phyloP scores from a whole-genome alignment of 2,113 vertebrate genomes.

The Anarhynchus alexandrinus region DNA sequence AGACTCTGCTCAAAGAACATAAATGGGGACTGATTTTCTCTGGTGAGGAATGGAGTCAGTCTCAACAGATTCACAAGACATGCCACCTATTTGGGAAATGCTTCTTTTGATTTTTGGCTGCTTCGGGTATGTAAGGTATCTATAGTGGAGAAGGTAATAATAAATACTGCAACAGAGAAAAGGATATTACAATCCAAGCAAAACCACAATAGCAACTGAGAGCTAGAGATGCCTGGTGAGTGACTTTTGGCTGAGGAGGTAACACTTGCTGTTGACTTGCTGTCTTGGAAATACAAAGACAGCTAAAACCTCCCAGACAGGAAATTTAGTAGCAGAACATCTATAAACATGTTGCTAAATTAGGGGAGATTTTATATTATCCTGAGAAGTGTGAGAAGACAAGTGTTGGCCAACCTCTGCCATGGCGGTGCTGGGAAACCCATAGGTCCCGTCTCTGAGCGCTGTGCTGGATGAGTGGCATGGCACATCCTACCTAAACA shows the following conservation, averaged over 20 bases:
- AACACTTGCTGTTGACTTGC: neutral
- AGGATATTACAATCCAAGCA: neutral
- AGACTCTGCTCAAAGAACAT: neutral
- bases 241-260: neutral
- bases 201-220: neutral
- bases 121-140: neutral
- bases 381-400: neutral
- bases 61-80: neutral
- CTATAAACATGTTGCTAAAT: neutral
- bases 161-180: neutral
- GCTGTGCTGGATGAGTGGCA: rapidly evolving
- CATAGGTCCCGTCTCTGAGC: neutral
- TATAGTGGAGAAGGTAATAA: neutral
- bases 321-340: neutral
- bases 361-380: neutral
- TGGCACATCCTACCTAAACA: neutral
- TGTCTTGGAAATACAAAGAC: neutral
- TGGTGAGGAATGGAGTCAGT: neutral
- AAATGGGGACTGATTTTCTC: neutral
- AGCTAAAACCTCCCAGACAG: neutral
- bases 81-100: neutral
- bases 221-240: neutral
- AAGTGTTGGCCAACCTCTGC: neutral
- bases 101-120: neutral
- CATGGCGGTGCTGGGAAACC: neutral